Evolutionary conservation across 2,113 vertebrate genomes (phyloP), one percentile per base, ranked within the genome.

Genomic region (Prionailurus viverrinus): DNA sequence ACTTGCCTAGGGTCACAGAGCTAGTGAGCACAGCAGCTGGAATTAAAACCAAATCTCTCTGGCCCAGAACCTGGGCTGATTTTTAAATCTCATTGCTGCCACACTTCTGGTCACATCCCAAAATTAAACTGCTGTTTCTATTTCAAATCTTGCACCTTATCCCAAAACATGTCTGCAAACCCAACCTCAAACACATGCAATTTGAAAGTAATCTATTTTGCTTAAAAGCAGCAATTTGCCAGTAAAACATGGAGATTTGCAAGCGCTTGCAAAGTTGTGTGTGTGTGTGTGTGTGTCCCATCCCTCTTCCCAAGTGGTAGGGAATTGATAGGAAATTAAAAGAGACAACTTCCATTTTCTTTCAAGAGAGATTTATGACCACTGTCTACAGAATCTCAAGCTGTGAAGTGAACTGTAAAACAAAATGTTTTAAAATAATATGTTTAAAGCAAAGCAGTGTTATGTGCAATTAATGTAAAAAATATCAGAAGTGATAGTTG

Each of bases 311-410:
- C 66, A 88, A 90, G 88, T 71, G 79, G 69, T 14, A 73, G 16
- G 81, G 89, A 97, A 97, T 86, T 95, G 97, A 97, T 86, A 89
- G 73, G 81, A 97, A 98, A 98, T 98, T 98, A 97, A 97, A 97
- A 96, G 36, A 97, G 97, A 98, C 97, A 98, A 94, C 84, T 97
- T 97, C 91, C 88, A 68, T 96, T 97, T 98, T 98, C 97, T 97
- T 97, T 97, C 94, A 71, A 95, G 93, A 88, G 91, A 98, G 97
- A 98, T 98, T 98, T 98, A 98, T 97, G 96, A 87, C 97, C 58
- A 91, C 91, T 96, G 95, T 97, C 98, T 95, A 87, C 76, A 85
- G 93, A 97, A 95, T 95, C 93, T 97, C 91, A 96, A 91, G 94
- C 93, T 19, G 5, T 95, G 94, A 97, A 92, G 76, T 93, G 94